Base-by-base conservation (phyloP, 2,113 vertebrate genomes). In the Oncorhynchus gorbuscha region DNA sequence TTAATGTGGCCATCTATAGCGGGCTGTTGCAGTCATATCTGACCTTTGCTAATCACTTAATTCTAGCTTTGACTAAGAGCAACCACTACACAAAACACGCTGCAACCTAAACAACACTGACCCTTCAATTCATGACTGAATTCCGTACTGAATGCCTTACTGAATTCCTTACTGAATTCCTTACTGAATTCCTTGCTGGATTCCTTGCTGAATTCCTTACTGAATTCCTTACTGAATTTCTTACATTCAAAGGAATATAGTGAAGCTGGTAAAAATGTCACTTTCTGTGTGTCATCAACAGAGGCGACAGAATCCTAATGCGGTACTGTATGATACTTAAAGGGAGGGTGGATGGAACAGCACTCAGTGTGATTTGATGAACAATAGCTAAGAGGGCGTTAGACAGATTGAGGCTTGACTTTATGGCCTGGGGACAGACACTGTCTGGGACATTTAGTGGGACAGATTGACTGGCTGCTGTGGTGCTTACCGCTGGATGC, bases 341-440 rank as follows among this genome's bases (percentile, higher is more conserved):
- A 69, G 66, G 66, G 12, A 6, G 66, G 59, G 13, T 62, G 59
- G 14, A 45, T 62, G 59, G 14, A n/a, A 16, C 18, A 22, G 39
- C 39, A 70, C 39, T 69, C 45, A 22, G 18, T 48, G 11, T 20
- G 64, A 68, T 58, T 58, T 75, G 65, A 51, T 75, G 22, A 20
- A 2, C 39, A 24, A 13, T 24, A 13, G 58, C 51, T 45, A 39
- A 6, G 48, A 16, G 65, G 18, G 12, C 49, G 32, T 75, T 69
- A 69, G 64, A 69, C 24, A 32, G 76, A 76, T 81, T 58, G 11
- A 65, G 67, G 22, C 20, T 48, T 55, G 55, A 73, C 68, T 16
- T 2, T 45, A 20, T 84, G 73, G 77, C 77, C 76, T 72, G 59
- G 26, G 66, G 69, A 30, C 69, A 70, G 35, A 22, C 16, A 30